Evolutionary conservation across 2,888 invertebrate species (phyloP), one percentile per base, ranked within the genome.

Genomic region (Nipponacmea schrenckii): DNA sequence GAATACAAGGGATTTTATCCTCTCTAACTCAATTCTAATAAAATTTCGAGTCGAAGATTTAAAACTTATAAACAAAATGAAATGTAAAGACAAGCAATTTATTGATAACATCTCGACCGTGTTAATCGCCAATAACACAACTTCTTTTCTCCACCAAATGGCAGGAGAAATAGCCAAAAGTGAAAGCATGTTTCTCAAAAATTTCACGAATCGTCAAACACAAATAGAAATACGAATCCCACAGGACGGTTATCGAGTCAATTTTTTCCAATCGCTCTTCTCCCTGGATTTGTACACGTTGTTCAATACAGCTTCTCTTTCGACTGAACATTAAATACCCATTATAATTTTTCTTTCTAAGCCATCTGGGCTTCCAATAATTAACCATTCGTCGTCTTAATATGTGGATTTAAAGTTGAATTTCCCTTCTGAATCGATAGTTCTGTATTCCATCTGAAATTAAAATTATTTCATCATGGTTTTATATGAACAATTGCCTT

Each of bases 171-270:
- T 56, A 56, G 20, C 56, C 20, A 56, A 56, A 56, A 56, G 56
- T 56, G 56, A 56, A 56, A 56, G 56, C 56, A 56, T 56, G 56
- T 56, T 56, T 56, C 56, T 56, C 56, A 56, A 56, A 56, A 56
- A 56, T 56, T 56, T 56, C 56, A 56, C 56, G 56, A 56, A 56
- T 56, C 56, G 56, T 24, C 56, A 56, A 56, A 56, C 56, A 56
- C 56, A 56, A 56, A 56, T 56, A 56, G 56, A 56, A 24, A 20
- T 20, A 56, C 20, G 24, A 56, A 56, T 56, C 56, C 56, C 56
- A 24, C 8, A 56, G 56, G 56, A 56, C 39, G 56, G 20, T 56
- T 24, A 56, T 24, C 56, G 56, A 56, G 24, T 20, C 56, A 24
- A 24, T 56, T 56, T 56, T 20, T 24, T 56, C 56, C 8, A 56